phyloP scores from a whole-genome alignment of 2,113 vertebrate species.

The Bos javanicus region DNA sequence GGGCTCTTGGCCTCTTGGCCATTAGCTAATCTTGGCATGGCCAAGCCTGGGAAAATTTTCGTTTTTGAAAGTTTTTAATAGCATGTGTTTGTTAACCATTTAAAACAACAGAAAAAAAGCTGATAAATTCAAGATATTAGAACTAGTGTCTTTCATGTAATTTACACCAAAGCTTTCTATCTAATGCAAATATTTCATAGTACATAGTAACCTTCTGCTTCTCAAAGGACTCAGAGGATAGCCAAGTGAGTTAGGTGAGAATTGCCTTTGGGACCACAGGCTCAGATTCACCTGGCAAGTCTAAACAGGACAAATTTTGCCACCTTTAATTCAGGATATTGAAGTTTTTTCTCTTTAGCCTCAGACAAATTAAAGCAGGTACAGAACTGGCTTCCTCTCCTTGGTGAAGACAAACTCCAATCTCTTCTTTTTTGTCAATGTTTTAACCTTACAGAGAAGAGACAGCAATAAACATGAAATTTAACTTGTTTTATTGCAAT shows the following conservation, averaged over 20 bases:
- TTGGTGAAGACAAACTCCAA: background rate
- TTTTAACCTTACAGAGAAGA: constrained; percentile 1
- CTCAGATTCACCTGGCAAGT: background rate
- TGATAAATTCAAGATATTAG: constrained; percentile 25
- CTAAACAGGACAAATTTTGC: background rate
- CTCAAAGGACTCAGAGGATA: background rate
- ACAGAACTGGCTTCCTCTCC: constrained; percentile 38
- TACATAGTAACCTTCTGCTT: background rate
- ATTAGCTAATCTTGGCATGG: background rate
- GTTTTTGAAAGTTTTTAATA: constrained; percentile 37
- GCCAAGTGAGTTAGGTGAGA: background rate
- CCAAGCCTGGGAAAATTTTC: background rate
- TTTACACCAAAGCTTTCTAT: background rate
- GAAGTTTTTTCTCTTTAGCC: constrained; percentile 20
- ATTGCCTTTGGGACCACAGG: background rate
- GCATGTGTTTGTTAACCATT: constrained; percentile 52
- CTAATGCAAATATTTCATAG: background rate
- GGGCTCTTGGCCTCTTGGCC: background rate
- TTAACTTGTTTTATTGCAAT: background rate
- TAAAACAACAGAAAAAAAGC: constrained; percentile 24
- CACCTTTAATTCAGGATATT: constrained; percentile 8
- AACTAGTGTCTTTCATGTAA: background rate
- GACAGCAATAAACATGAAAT: background rate
- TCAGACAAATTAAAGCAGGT: constrained; percentile 40
- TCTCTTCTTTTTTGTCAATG: background rate